These are phyloP conservation scores for Brachyhypopomus occidentalis DNA, from an alignment of 2,113 vertebrate genomes.

Conservation along the genomic window DNA sequence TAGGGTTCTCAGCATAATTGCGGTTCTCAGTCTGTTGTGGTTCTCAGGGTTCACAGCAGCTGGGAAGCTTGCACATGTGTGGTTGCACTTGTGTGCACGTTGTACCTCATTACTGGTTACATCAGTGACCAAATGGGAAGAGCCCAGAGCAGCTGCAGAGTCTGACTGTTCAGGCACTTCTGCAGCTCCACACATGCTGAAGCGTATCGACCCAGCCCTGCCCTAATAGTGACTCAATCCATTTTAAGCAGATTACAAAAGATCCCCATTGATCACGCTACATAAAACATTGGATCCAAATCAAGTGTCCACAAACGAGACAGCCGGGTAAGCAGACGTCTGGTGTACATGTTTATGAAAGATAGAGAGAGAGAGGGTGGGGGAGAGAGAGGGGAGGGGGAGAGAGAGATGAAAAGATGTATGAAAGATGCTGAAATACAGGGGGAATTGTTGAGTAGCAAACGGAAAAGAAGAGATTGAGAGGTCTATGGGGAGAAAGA, in stretches of 20 bases:
- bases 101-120: no score
- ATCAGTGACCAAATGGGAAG: neutral
- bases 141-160: neutral
- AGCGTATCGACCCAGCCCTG: slow-evolving; percentile 21
- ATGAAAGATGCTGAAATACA: neutral
- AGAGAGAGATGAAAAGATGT: neutral
- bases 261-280: slow-evolving; percentile 21
- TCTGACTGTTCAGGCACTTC: slow-evolving; percentile 2
- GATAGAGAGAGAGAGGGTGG: neutral
- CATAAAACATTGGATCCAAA: slow-evolving; percentile 19
- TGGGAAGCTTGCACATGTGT: no score
- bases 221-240: slow-evolving; percentile 35
- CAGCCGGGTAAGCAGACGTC: neutral
- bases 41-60: no score
- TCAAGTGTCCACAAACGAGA: slow-evolving; percentile 28
- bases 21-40: no score
- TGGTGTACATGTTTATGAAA: neutral
- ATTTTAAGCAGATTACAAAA: slow-evolving; percentile 46
- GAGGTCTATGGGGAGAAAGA: no score
- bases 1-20: no score
- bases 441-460: no score
- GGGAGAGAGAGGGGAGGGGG: neutral
- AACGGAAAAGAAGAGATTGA: neutral
- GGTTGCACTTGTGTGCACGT: no score
- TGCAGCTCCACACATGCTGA: neutral